These are phyloP conservation scores for Drosophila lini DNA, from an alignment of 1,140 invertebrate genomes.

Conservation along the genomic window DNA sequence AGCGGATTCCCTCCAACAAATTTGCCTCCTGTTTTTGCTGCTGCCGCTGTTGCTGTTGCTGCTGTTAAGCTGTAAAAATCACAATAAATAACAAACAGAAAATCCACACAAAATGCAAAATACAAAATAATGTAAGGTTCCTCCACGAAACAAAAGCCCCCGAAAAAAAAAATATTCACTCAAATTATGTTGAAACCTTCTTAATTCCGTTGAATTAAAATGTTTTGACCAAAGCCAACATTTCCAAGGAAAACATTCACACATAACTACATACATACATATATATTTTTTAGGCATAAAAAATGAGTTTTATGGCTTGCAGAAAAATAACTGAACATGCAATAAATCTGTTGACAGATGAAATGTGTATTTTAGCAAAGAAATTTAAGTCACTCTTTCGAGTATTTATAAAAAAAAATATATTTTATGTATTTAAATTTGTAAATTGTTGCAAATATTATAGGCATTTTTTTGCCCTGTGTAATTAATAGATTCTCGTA, in stretches of 20 bases:
- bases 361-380: neutral
- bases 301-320: constrained; percentile 20
- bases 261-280: neutral
- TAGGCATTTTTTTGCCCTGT: neutral
- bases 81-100: constrained; percentile 15
- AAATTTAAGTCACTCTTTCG: neutral
- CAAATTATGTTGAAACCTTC: constrained; percentile 12
- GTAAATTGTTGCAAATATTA: no score
- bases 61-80: constrained; percentile 35
- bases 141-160: neutral
- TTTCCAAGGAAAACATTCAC: constrained; percentile 28
- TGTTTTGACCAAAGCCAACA: constrained; percentile 7
- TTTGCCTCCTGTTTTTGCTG: constrained; percentile 12
- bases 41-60: neutral
- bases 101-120: neutral
- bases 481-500: constrained; percentile 27
- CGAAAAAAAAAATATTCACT: neutral
- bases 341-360: constrained; percentile 17
- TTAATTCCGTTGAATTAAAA: constrained; percentile 29
- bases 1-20: constrained; percentile 65
- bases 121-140: constrained; percentile 7
- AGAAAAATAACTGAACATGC: constrained; percentile 10
- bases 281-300: constrained; percentile 20
- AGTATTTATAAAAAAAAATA: neutral
- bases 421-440: neutral